Evolutionary conservation across 2,888 invertebrate species (phyloP), one percentile per base, ranked within the genome.

Genomic region (Xestobium rufovillosum): DNA sequence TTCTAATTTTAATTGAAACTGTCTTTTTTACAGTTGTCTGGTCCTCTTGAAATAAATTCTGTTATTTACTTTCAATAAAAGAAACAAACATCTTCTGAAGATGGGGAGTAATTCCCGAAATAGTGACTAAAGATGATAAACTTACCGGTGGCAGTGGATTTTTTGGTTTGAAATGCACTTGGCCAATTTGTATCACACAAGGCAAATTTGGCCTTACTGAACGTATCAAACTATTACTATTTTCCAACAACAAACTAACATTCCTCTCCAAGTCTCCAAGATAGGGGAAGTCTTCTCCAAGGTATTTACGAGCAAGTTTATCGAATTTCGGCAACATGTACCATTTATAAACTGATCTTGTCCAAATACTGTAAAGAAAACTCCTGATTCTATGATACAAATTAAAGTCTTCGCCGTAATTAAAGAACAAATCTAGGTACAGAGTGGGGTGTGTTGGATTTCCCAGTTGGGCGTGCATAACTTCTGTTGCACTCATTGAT

Each of bases 201-300:
- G 68, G 66, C 3, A 68, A 59, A 2, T 60, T 49, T 1, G 69
- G 67, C 12, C 60, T 50, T 29, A 60, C 59, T 2, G 47, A 49
- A 19, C 55, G 56, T 51, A 62, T 59, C 9, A 63, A 41, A 0
- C 61, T 60, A 50, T 69, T 59, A 2, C 53, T 48, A 35, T 69
- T 69, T 2, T 65, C 23, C 36, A 70, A 58, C 9, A 67, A 16
- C 54, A 69, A 50, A 14, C 65, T 60, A 12, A 64, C 34, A 29
- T 55, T 48, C 9, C 33, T 45, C 30, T 49, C 45, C 9, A 60
- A 38, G 14, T 52, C 49, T 3, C 36, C 39, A 4, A 51, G 6
- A 23, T 29, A 26, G 3, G 38, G 47, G 11, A 41, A 34, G 27
- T 43, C 37, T 3, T 39, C 16, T n/a, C 47, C 44, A 31, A 48